phyloP scores from a whole-genome alignment of 2,888 invertebrate genomes.

The Parascotia fuliginaria region DNA sequence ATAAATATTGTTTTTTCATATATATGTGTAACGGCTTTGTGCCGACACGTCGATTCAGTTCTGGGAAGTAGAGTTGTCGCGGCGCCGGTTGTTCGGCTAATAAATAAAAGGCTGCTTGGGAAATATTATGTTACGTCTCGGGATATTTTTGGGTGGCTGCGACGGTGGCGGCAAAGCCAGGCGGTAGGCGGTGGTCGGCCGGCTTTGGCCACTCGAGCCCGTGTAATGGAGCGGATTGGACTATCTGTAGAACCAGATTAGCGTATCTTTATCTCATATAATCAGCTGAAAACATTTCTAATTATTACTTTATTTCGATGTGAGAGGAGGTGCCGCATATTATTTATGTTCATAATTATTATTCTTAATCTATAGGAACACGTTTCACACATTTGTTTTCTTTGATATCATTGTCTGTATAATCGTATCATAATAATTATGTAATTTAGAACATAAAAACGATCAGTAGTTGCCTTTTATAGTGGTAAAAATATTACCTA shows the following conservation, averaged over 20 bases:
- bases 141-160: constrained; percentile 76
- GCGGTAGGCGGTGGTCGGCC: constrained; percentile 66
- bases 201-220: constrained; percentile 69
- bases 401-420: constrained; percentile 13
- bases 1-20: constrained; percentile 84
- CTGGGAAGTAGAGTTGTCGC: constrained; percentile 80
- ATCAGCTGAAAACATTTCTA: constrained; percentile 33
- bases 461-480: too few relatives aligned
- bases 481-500: too few relatives aligned
- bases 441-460: too few relatives aligned
- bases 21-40: constrained; percentile 80
- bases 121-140: constrained; percentile 84
- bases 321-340: background rate
- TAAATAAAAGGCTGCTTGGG: constrained; percentile 84
- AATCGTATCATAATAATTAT: too few relatives aligned
- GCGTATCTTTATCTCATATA: constrained; percentile 32
- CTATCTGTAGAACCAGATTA: constrained; percentile 58
- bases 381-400: constrained; percentile 9
- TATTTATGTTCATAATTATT: constrained; percentile 8
- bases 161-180: constrained; percentile 56
- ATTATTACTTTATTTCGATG: constrained; percentile 14
- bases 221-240: constrained; percentile 64
- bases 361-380: constrained; percentile 5
- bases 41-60: constrained; percentile 76
- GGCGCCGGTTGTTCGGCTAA: constrained; percentile 78